Base-by-base conservation (phyloP, 2,888 invertebrate genomes). In the Lithophane leautieri region DNA sequence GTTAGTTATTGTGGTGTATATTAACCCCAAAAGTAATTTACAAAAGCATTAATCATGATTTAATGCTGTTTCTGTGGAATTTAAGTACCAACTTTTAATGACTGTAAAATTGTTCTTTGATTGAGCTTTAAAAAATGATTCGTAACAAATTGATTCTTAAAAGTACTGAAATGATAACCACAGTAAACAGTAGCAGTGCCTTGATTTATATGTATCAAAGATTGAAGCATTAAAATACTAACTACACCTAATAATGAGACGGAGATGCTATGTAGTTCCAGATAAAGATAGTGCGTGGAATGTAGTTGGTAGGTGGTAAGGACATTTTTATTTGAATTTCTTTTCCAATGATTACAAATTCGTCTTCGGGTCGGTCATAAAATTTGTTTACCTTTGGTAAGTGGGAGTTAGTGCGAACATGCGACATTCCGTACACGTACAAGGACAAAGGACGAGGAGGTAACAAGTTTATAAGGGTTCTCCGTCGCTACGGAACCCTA, bases 391-490 rank as follows among this genome's bases (percentile, higher is more conserved):
- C 14, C 40, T 56, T 28, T 73, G 47, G 44, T 60, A 73, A 58
- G 63, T 75, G n/a, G 11, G 47, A 75, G 58, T 76, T 87, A 85
- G n/a, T 60, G 66, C 44, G 60, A 16, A 22, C 40, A 25, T 60
- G 52, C 56, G 63, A 66, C 50, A 76, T 70, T 81, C 56, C 40
- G 12, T 68, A 28, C 78, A 70, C 78, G 65, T 60, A n/a, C 56
- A 19, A n/a, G n/a, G n/a, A 11, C 28, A 19, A 22, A 62, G 69
- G 61, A 65, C 65, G 69, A 68, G 25, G 28, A 68, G 58, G 28
- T 70, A 62, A 72, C 82, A 62, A 69, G 52, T 82, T 83, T 85
- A 83, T 61, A 63, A 69, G 63, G 70, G 78, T 73, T 25, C 61
- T 14, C 19, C 34, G 56, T 47, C 60, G 42, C 68, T 70, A n/a